These are phyloP conservation scores for Antedon bifida DNA, from an alignment of 35 echinoderm and acorn worm species.

Conservation along the genomic window DNA sequence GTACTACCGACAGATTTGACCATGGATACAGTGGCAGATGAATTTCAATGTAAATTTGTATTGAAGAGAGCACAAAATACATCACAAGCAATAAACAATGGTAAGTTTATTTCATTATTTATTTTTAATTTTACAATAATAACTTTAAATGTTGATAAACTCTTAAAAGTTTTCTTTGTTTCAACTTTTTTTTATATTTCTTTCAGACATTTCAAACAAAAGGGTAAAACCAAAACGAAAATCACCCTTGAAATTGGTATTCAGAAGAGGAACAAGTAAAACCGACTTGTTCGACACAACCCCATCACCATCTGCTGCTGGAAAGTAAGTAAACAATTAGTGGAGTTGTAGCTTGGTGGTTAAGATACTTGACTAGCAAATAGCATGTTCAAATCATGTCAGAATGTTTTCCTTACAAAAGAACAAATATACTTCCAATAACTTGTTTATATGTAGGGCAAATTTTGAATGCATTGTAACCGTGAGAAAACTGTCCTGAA, in stretches of 20 bases:
- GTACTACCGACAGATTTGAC: slow-evolving; percentile 37
- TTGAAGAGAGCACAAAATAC: slow-evolving; percentile 40
- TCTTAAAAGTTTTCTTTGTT: no score
- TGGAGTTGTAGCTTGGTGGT: no score
- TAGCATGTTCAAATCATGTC: no score
- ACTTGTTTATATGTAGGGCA: no score
- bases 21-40: slow-evolving; percentile 39
- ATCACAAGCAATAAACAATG: slow-evolving; percentile 19
- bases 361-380: no score
- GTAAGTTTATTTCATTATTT: slow-evolving; percentile 7
- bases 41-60: slow-evolving; percentile 81
- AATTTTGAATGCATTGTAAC: no score
- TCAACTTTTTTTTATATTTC: neutral
- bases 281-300: slow-evolving; percentile 13
- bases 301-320: slow-evolving; percentile 30
- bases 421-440: no score
- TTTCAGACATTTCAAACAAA: slow-evolving; percentile 41
- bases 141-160: no score
- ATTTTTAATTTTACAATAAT: no score
- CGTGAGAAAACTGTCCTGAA: no score
- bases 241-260: slow-evolving; percentile 71
- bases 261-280: slow-evolving; percentile 62
- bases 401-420: no score
- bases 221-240: slow-evolving; percentile 57
- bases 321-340: slow-evolving; percentile 68